phyloP scores from a whole-genome alignment of 35 echinoderm and acorn worm species.

The Lytechinus pictus region DNA sequence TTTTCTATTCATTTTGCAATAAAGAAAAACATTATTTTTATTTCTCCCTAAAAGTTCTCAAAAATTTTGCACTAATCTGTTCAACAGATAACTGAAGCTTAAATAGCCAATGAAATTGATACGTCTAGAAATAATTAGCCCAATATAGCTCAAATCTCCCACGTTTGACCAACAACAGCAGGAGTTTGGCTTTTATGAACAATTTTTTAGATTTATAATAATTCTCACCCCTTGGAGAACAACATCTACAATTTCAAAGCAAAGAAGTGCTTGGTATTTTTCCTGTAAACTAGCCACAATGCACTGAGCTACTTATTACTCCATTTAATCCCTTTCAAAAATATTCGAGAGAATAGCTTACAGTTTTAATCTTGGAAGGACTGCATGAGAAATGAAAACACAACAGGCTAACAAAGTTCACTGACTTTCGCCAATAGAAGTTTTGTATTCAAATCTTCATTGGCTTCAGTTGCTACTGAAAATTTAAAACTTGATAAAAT shows the following conservation, averaged over 20 bases:
- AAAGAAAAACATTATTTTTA: neutral
- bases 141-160: neutral
- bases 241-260: neutral
- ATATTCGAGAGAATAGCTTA: constrained; percentile 27
- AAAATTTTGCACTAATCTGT: too few relatives aligned
- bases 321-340: constrained; percentile 26
- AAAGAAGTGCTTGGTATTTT: neutral
- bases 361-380: neutral
- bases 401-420: neutral
- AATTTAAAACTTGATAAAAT: neutral
- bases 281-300: neutral
- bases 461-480: neutral
- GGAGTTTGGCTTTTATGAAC: neutral
- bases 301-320: neutral
- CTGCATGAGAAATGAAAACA: neutral
- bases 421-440: neutral
- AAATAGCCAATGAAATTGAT: too few relatives aligned
- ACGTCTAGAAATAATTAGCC: neutral
- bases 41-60: too few relatives aligned
- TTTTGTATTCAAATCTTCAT: neutral
- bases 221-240: neutral
- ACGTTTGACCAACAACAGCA: neutral
- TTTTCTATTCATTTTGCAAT: neutral
- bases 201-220: neutral
- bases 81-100: too few relatives aligned